Percentiles rank a stretch among this genome's conserved stretches.
Conservation (phyloP, 1,140 invertebrate species). For the Drosophila truncata region DNA sequence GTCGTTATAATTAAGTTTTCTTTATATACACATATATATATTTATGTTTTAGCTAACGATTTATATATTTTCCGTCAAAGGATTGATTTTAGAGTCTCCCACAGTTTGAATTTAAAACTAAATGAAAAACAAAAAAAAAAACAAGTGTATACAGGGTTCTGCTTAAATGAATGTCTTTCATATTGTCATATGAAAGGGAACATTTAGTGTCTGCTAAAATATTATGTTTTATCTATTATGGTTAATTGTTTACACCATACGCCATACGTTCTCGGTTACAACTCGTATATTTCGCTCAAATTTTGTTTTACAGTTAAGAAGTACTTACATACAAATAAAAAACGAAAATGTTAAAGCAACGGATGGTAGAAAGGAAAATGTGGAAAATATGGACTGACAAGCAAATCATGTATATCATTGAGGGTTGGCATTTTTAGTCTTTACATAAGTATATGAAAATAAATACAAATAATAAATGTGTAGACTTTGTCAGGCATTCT, state of each 20-base stretch:
- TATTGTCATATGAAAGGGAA: slow-evolving; percentile 33
- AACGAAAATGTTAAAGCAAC: slow-evolving; percentile 58
- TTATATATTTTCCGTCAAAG: slow-evolving; percentile 52
- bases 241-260: slow-evolving; percentile 67
- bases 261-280: slow-evolving; percentile 68
- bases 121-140: slow-evolving; percentile 16
- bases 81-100: slow-evolving; percentile 46
- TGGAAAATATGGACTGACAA: slow-evolving; percentile 72
- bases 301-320: slow-evolving; percentile 65
- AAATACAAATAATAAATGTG: slow-evolving; percentile 40
- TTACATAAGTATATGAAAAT: slow-evolving; percentile 42
- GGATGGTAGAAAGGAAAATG: slow-evolving; percentile 29
- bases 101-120: slow-evolving; percentile 52
- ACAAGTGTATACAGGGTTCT: slow-evolving; percentile 77
- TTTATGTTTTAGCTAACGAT: slow-evolving; percentile 74
- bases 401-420: slow-evolving; percentile 77
- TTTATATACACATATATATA: slow-evolving; percentile 57
- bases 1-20: slow-evolving; percentile 81
- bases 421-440: slow-evolving; percentile 57
- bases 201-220: slow-evolving; percentile 49
- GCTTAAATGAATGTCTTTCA: slow-evolving; percentile 65
- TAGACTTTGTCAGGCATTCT: slow-evolving; percentile 61
- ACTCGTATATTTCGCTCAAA: slow-evolving; percentile 75
- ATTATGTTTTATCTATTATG: slow-evolving; percentile 63
- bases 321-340: slow-evolving; percentile 29